Conservation (phyloP, 2,113 vertebrate genomes). For the Solea senegalensis region DNA sequence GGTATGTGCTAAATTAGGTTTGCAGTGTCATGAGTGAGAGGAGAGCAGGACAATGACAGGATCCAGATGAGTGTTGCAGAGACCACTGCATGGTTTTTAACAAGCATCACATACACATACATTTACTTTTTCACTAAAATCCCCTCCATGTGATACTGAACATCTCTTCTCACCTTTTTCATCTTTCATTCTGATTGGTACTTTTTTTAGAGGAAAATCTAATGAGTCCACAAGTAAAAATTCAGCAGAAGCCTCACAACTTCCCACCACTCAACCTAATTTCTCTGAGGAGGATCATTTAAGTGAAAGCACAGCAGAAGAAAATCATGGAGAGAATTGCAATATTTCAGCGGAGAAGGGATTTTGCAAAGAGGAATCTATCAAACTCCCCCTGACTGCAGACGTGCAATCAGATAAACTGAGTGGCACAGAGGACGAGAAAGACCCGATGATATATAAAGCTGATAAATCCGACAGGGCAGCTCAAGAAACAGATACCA, state of each 20-base stretch:
- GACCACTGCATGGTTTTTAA: not conserved
- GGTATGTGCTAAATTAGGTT: not conserved
- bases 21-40: conserved; percentile 7
- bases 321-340: not conserved
- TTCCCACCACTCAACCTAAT: conserved; percentile 21
- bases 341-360: conserved; percentile 3
- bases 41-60: conserved; percentile 6
- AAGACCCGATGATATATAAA: conserved; percentile 10
- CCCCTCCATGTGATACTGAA: not conserved
- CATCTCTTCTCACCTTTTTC: not conserved
- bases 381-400: conserved; percentile 19
- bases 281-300: conserved; percentile 25
- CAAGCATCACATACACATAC: not conserved
- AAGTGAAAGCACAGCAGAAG: conserved; percentile 24
- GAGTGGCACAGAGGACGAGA: conserved; percentile 15
- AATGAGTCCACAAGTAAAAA: conserved; percentile 34
- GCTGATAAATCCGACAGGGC: conserved; percentile 28
- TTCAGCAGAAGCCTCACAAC: conserved; percentile 22
- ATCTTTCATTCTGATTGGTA: conserved; percentile 1
- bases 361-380: conserved; percentile 18
- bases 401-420: conserved; percentile 43
- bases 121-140: not conserved
- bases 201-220: conserved; percentile 63
- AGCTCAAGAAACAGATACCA: conserved; percentile 31
- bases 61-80: conserved; percentile 7